Conservation (phyloP, 2,113 vertebrate genomes). For the Antigone vipio region DNA sequence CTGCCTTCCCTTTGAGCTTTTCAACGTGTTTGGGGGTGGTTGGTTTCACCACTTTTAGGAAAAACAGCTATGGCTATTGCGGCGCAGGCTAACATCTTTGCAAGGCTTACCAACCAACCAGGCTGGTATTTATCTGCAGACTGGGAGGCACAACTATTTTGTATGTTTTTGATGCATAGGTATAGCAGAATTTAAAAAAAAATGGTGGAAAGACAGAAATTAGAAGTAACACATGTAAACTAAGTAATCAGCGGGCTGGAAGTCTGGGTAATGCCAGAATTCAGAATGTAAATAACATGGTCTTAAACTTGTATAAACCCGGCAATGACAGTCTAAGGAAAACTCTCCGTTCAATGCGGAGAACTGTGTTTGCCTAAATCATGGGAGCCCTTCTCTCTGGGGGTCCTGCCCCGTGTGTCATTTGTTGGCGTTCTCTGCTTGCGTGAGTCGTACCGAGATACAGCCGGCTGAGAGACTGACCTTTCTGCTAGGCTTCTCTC, state of each 20-base stretch:
- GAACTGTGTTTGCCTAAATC: not conserved
- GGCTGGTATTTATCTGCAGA: not conserved
- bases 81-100: not conserved
- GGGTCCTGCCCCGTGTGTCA: not conserved
- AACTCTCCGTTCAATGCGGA: accelerated
- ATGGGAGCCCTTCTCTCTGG: not conserved
- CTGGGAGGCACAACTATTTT: not conserved
- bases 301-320: not conserved
- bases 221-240: not conserved
- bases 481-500: not conserved
- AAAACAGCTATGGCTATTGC: not conserved
- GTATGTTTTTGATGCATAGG: not conserved
- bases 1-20: not conserved
- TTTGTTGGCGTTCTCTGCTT: not conserved
- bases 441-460: not conserved
- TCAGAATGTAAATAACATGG: not conserved
- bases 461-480: not conserved
- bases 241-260: not conserved
- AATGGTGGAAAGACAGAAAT: not conserved
- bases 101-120: not conserved
- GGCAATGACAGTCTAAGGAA: not conserved
- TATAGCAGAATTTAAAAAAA: not conserved
- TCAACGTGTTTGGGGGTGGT: accelerated
- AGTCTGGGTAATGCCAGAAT: not conserved
- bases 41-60: not conserved